Conservation (phyloP, 2,113 vertebrate genomes). For the Petrocephalus zakoni region DNA sequence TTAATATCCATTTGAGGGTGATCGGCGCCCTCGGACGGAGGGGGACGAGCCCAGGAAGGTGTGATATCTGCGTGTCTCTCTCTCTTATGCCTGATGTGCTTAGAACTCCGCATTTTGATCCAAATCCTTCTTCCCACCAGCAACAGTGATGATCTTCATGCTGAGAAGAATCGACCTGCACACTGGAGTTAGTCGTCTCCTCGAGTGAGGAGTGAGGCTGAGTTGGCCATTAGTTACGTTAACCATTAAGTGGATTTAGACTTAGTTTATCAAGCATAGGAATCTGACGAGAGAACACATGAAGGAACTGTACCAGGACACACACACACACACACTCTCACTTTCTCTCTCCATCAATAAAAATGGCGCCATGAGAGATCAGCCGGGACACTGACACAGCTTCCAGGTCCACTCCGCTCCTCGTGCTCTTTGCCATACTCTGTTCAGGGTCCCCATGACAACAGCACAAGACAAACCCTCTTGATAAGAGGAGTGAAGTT, state of each 20-base stretch:
- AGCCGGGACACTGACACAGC: neutral
- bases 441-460: constrained; percentile 22
- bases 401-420: neutral
- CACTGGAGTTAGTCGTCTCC: neutral
- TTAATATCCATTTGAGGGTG: constrained; percentile 30
- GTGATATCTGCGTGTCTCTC: neutral
- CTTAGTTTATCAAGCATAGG: neutral
- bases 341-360: neutral
- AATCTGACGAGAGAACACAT: neutral
- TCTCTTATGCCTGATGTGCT: neutral
- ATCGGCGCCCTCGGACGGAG: neutral
- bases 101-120: neutral
- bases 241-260: neutral
- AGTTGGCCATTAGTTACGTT: neutral
- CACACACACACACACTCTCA: neutral
- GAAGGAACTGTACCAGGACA: neutral
- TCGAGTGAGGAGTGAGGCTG: neutral
- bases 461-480: neutral
- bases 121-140: neutral
- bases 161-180: neutral
- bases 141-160: neutral
- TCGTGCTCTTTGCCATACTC: constrained; percentile 11
- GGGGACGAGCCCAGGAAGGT: neutral
- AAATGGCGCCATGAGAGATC: neutral
- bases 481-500: neutral